Conservation (phyloP, 64 coral and sea anemone genomes). For the Hydrozoanthus tunicans region DNA sequence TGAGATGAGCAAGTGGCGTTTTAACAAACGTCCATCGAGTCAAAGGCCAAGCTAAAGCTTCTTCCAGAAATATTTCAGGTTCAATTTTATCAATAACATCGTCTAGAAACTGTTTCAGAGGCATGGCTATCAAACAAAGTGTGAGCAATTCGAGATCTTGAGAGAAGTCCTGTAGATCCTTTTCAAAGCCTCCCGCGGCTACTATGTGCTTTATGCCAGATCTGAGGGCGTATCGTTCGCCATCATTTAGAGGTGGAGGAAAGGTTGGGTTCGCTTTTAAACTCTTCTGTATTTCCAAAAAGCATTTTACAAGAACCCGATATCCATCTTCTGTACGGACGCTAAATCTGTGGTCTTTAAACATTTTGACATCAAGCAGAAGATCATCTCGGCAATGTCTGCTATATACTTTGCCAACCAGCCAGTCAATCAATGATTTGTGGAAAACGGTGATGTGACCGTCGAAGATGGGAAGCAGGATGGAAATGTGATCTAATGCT, state of each 20-base stretch:
- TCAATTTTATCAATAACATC: not conserved
- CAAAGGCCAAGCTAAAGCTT: not conserved
- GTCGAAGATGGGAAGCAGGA: conserved; percentile 27
- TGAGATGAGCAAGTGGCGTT: not conserved
- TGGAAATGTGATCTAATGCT: conserved; percentile 5
- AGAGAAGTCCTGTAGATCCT: not conserved
- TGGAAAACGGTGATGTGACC: conserved; percentile 37
- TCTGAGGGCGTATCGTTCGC: conserved; percentile 13
- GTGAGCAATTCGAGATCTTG: not conserved
- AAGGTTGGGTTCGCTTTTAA: not conserved
- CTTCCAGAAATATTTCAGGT: not conserved
- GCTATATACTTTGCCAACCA: not conserved
- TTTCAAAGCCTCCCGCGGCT: not conserved
- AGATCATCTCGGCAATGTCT: not conserved
- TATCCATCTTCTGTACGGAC: conserved; percentile 2
- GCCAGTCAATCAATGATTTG: conserved; percentile 54
- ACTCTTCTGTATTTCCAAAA: not conserved
- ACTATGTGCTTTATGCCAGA: conserved; percentile 21
- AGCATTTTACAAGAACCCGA: not conserved
- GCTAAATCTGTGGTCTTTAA: conserved; percentile 22
- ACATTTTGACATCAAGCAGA: conserved; percentile 26
- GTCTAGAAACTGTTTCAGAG: not conserved
- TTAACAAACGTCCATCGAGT: conserved; percentile 12
- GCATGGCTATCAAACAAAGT: conserved; percentile 1
- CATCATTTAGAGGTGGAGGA: conserved; percentile 23